These are phyloP conservation scores for Hydrotaea cyrtoneurina DNA, from an alignment of 2,888 invertebrate species.

Conservation along the genomic window DNA sequence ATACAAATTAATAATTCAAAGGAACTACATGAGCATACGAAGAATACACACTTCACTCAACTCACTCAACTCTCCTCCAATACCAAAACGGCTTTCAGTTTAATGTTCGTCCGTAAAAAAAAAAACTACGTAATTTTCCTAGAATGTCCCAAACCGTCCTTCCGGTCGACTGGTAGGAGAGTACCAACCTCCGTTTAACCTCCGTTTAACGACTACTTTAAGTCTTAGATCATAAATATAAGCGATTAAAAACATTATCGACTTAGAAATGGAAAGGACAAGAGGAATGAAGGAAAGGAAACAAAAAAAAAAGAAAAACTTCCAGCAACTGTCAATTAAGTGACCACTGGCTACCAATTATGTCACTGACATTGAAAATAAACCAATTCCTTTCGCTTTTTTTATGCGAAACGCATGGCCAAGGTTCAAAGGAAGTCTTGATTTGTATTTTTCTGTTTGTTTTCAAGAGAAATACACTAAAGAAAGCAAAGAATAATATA, in stretches of 20 bases:
- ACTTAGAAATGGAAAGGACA: not conserved
- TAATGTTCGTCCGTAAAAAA: too few relatives aligned
- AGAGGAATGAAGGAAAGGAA: slow-evolving; percentile 5
- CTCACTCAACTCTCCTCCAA: not conserved
- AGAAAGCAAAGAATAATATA: slow-evolving; percentile 33
- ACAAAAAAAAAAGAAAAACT: slow-evolving; percentile 2
- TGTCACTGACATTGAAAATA: slow-evolving; percentile 60
- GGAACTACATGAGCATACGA: not conserved
- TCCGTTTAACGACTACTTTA: not conserved
- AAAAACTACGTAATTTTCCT: too few relatives aligned
- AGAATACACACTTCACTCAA: not conserved
- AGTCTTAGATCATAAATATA: not conserved
- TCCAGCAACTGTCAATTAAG: slow-evolving; percentile 42
- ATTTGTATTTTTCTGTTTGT: not conserved
- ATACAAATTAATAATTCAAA: slow-evolving; percentile 20
- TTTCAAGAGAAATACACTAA: not conserved
- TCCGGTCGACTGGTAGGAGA: not conserved
- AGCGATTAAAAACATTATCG: slow-evolving; percentile 32
- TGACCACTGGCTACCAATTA: slow-evolving; percentile 45
- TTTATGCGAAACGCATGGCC: slow-evolving; percentile 12
- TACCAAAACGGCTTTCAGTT: not conserved
- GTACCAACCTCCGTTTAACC: not conserved
- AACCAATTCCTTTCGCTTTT: slow-evolving; percentile 18
- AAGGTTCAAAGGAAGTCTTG: slow-evolving; percentile 50
- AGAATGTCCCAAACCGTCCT: not conserved